Evolutionary conservation across 2,797 vertebrate genomes (phyloP), one percentile per base, ranked within the genome.

Genomic region (Pachyuromys duprasi): DNA sequence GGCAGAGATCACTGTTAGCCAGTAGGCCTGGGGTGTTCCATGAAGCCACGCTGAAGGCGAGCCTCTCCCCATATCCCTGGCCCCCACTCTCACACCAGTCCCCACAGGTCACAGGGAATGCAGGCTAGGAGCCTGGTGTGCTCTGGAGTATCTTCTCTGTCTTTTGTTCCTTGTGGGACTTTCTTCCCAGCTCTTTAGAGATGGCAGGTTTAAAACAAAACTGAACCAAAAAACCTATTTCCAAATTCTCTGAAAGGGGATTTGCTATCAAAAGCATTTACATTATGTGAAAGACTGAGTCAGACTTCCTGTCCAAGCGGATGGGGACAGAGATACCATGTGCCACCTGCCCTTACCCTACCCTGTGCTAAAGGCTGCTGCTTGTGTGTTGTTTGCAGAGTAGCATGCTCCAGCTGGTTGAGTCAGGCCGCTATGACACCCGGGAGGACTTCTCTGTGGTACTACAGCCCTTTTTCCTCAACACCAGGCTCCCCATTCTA

Each of bases 401-500:
- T 42, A 98, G 95, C 20, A 97, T 99, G 97, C 98, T 72, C 33
- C 94, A 98, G 33, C 97, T 99, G 18, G 96, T 99, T 78, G 98
- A 99, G 79, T 99, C 99, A 0, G 99, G 99, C 22, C 98, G 98
- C 14, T 99, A 99, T 0, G 99, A 99, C 97, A 99, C 98, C 0
- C 98, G 97, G 60, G 93, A 99, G 13, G 98, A 99, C 97, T 99
- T 99, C 98, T 99, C 99, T 0, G 99, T 99, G 89, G 98, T 99
- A 3, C 95, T 99, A 42, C 99, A 99, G 97, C 99, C 99, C 3
- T 99, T 99, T 97, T 97, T 99, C 33, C 98, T 95, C 72, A 98
- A 99, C 62, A 0, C 98, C 69, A 53, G 70, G 74, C 97, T 99
- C 55, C 98, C 99, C 12, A 2, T 96, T 62, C 96, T 98, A 94